Percentiles rank a stretch among this genome's conserved stretches.
phyloP scores from a whole-genome alignment of 2,797 vertebrate genomes.

The Rhynchotus rufescens region DNA sequence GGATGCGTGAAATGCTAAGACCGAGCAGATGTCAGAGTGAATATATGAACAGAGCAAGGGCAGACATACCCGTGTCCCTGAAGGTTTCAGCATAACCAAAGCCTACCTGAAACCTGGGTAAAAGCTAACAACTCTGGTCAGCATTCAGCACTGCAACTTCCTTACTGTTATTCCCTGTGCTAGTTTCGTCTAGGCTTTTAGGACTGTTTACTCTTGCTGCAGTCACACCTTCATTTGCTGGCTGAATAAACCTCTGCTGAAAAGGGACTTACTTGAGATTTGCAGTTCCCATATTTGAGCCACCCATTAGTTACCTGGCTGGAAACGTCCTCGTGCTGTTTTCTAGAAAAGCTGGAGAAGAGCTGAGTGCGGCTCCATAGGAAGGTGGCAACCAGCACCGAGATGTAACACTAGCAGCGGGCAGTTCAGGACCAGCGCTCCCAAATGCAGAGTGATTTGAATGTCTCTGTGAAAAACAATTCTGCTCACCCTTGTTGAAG shows the following conservation, averaged over 20 bases:
- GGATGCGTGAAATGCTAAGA: not conserved
- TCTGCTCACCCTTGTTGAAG: constrained; percentile 20
- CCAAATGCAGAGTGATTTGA: not conserved
- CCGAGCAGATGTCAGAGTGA: not conserved
- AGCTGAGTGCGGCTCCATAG: not conserved
- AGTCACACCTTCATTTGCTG: not conserved
- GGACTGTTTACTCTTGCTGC: not conserved
- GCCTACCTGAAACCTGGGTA: not conserved
- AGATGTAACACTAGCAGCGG: not conserved
- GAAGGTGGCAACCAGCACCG: not conserved
- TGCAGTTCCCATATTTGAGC: not conserved
- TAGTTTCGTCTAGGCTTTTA: not conserved
- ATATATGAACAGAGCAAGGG: not conserved
- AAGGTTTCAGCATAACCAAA: not conserved
- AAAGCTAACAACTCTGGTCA: not conserved
- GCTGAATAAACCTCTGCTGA: not conserved
- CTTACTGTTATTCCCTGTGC: not conserved
- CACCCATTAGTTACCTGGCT: not conserved
- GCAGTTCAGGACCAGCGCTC: not conserved
- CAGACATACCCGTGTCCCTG: not conserved
- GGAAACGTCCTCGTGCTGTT: not conserved
- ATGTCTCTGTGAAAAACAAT: not conserved
- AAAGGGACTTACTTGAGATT: not conserved
- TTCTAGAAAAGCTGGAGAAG: not conserved
- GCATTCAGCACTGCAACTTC: not conserved